These are phyloP conservation scores for Criorhina ranunculi DNA, from an alignment of 2,888 invertebrate species.

Conservation along the genomic window DNA sequence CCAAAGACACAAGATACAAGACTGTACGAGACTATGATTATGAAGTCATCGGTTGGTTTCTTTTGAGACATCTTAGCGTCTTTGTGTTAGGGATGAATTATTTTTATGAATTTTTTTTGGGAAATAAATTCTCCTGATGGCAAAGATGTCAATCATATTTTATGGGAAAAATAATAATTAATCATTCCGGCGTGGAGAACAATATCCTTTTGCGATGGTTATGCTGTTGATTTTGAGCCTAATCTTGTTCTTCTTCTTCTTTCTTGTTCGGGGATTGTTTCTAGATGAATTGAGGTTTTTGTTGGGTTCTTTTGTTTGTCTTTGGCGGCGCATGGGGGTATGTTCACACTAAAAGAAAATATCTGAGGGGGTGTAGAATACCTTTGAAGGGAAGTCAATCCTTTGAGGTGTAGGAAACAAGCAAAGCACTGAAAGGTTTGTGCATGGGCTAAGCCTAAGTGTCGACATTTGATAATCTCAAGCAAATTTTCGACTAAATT, in stretches of 20 bases:
- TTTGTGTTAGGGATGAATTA: slow-evolving; percentile 36
- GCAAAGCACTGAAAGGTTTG: too few relatives aligned
- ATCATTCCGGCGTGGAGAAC: slow-evolving; percentile 47
- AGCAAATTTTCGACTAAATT: too few relatives aligned
- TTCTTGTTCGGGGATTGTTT: neutral
- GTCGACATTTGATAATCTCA: too few relatives aligned
- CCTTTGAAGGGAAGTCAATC: too few relatives aligned
- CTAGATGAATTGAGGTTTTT: slow-evolving; percentile 18
- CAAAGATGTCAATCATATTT: slow-evolving; percentile 71
- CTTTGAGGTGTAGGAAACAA: too few relatives aligned
- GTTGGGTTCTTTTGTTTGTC: neutral
- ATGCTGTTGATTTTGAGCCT: neutral
- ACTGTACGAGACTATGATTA: slow-evolving; percentile 1
- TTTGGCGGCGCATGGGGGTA: neutral
- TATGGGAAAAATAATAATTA: slow-evolving; percentile 62
- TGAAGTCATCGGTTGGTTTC: slow-evolving; percentile 26
- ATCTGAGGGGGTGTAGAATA: too few relatives aligned
- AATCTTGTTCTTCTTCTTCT: neutral
- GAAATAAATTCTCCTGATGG: slow-evolving; percentile 44
- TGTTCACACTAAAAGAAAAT: too few relatives aligned
- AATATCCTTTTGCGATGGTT: slow-evolving; percentile 1
- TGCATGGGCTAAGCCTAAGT: too few relatives aligned
- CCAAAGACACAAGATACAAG: too few relatives aligned
- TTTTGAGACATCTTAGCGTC: slow-evolving; percentile 9
- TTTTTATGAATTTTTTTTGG: slow-evolving; percentile 19